Evolutionary conservation across 1,140 invertebrate genomes (phyloP), one percentile per base, ranked within the genome.

Genomic region (Drosophila teissieri): DNA sequence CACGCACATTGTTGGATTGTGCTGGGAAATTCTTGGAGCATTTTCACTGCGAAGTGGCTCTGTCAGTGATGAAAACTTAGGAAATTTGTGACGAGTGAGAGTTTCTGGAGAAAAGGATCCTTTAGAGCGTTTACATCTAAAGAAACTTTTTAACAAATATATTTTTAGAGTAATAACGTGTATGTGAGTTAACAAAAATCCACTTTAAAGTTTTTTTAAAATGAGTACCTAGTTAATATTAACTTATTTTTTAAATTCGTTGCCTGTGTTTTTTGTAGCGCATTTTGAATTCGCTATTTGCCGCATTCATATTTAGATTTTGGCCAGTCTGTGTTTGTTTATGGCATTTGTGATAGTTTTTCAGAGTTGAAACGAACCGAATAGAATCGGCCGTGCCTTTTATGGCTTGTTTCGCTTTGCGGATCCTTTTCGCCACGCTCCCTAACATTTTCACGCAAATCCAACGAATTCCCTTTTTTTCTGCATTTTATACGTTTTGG

Each of bases 291-390:
- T 85, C 72, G 56, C 34, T 45, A n/a, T 24, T 14, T 3, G 4
- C 0, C 10, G 27, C 19, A 48, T 40, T 49, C n/a, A 27, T 56
- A 34, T 55, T 40, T 65, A 27, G 46, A 51, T 57, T 80, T 80
- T 67, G 10, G 44, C 42, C 45, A 44, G 39, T 45, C 63, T 75
- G 22, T 45, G 54, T 73, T 70, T 39, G 58, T 68, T 61, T 75
- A 58, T 64, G 69, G 54, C 40, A 76, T 70, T 82, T 82, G 44
- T 76, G 62, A 63, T 83, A 76, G 75, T 89, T 88, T 84, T 84
- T 80, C 61, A 69, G 39, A 58, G 63, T 45, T 67, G 79, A 79
- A 84, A 76, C 77, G 73, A 82, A 69, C 62, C 73, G 73, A 64
- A 76, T 27, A 37, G 46, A 64, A 62, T 51, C 39, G 75, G 78